Percentiles rank a stretch among this genome's conserved stretches.
phyloP scores from a whole-genome alignment of 2,888 invertebrate species.

The Alsophila aescularia region DNA sequence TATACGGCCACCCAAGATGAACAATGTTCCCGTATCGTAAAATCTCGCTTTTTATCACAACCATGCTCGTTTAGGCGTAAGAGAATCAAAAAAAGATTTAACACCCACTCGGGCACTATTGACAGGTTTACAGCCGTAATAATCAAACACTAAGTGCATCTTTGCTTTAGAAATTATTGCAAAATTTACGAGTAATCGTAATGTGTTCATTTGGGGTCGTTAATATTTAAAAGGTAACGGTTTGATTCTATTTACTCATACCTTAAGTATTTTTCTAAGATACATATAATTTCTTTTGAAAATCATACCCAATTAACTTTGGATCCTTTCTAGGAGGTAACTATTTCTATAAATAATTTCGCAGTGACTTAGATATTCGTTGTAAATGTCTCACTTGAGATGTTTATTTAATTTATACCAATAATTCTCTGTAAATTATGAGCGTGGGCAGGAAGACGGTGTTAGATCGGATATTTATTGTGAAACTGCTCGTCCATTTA shows the following conservation, averaged over 20 bases:
- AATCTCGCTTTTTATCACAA: constrained; percentile 78
- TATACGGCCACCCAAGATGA: constrained; percentile 79
- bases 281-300: constrained; percentile 27
- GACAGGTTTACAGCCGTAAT: constrained; percentile 60
- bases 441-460: constrained; percentile 78
- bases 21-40: constrained; percentile 79
- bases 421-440: constrained; percentile 79
- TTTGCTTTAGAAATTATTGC: constrained; percentile 59
- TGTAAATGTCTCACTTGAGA: constrained; percentile 74
- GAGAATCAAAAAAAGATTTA: constrained; percentile 70
- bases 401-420: constrained; percentile 81
- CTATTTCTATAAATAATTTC: constrained; percentile 56
- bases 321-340: constrained; percentile 37
- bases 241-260: constrained; percentile 35
- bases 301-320: constrained; percentile 55
- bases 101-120: constrained; percentile 68
- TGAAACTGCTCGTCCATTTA: constrained; percentile 73
- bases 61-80: constrained; percentile 59
- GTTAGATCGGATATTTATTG: constrained; percentile 80
- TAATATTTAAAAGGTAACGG: constrained; percentile 45
- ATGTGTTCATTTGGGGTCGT: constrained; percentile 45
- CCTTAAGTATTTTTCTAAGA: constrained; percentile 29
- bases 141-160: constrained; percentile 59
- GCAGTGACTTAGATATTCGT: constrained; percentile 68
- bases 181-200: constrained; percentile 49